Base-by-base conservation (phyloP, 1,140 invertebrate genomes). In the Arion vulgaris region DNA sequence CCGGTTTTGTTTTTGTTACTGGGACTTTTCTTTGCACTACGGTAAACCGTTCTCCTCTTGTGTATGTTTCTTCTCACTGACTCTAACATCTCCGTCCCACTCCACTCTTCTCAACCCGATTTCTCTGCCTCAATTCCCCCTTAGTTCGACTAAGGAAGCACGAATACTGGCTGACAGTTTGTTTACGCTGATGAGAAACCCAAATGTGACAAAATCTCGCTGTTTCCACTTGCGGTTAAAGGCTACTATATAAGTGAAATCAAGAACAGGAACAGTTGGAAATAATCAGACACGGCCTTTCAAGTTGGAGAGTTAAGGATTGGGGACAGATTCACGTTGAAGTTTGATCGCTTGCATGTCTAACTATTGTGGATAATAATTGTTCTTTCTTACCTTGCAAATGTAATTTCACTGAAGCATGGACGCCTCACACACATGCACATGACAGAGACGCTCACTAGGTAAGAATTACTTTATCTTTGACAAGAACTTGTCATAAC, bases 171-270 rank as follows among this genome's bases (percentile, higher is more conserved):
- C 28, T 28, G 62, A 32, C 62, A 66, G 62, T 66, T 66, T 66
- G 17, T 66, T 66, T 66, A 66, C 28, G n/a, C n/a, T 66, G 19
- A 1, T 34, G 62, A 66, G 32, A 66, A 66, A 66, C 28, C 2
- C 62, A 23, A 66, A 66, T 66, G 62, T 66, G 62, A 66, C 62
- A 66, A 66, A 66, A 66, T 66, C 62, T 1, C 28, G 62, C n/a
- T 66, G 62, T 66, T 66, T 66, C 62, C 62, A 66, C 62, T 66
- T 66, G 62, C 32, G 62, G n/a, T 66, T 66, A 28, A 66, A 66
- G 62, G 28, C 62, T 66, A n/a, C n/a, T n/a, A 34, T 66, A 66
- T 34, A 28, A 34, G n/a, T 32, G n/a, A 66, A 66, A 28, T 11
- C 11, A 5, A 32, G 28, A 28, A 7, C 28, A 28, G 62, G 62